These are phyloP conservation scores for Hedya salicella DNA, from an alignment of 2,888 invertebrate genomes.

Conservation along the genomic window DNA sequence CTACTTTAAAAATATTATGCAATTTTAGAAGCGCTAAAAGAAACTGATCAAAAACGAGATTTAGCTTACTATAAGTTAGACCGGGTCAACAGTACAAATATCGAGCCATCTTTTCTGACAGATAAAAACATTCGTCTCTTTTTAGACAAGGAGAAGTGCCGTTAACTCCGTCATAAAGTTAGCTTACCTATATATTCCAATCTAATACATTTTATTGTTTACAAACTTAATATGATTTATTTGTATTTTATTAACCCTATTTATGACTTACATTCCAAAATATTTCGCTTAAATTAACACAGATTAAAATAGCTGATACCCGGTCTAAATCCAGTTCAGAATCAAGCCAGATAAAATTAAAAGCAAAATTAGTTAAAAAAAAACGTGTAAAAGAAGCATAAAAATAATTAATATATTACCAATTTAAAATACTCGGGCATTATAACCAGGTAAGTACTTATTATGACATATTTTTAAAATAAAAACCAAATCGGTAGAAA, in stretches of 20 bases:
- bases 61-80: conserved; percentile 65
- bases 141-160: conserved; percentile 4
- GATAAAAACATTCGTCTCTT: conserved; percentile 10
- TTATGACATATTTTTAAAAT: neutral
- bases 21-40: conserved; percentile 68
- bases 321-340: conserved; percentile 55
- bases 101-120: neutral
- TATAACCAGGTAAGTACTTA: conserved; percentile 20
- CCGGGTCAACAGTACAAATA: conserved; percentile 47
- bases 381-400: no score
- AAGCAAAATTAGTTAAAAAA: conserved; percentile 11
- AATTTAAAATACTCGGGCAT: conserved; percentile 23
- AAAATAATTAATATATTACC: conserved; percentile 6
- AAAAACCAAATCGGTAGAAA: conserved; percentile 21
- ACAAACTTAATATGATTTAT: conserved; percentile 23
- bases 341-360: conserved; percentile 35
- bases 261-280: conserved; percentile 33
- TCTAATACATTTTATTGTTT: conserved; percentile 21
- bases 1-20: conserved; percentile 66
- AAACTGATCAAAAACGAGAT: conserved; percentile 63
- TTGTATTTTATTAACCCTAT: conserved; percentile 16
- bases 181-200: conserved; percentile 11
- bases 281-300: conserved; percentile 41
- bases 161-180: neutral
- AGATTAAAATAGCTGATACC: conserved; percentile 53